Conservation (phyloP, 2,888 invertebrate genomes). For the Metacarcinus magister region DNA sequence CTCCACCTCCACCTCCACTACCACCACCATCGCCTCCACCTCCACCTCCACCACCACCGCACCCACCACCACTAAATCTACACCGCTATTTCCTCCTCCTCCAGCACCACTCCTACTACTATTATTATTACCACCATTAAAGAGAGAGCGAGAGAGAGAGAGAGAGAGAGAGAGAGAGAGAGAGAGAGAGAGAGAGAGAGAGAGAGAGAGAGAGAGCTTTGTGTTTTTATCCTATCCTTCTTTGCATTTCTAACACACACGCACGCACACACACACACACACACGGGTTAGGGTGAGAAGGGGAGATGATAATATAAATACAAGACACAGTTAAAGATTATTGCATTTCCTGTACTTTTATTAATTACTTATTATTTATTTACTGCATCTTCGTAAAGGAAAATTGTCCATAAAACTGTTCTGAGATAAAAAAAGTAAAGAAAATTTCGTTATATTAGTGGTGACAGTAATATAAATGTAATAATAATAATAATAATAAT, state of each 20-base stretch:
- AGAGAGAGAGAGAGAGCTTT: too few relatives aligned
- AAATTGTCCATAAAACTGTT: background rate
- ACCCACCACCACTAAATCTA: too few relatives aligned
- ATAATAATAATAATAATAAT: too few relatives aligned
- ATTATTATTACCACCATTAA: too few relatives aligned
- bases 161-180: conserved; percentile 21
- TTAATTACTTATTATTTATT: background rate
- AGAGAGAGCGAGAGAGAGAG: background rate
- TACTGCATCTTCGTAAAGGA: background rate
- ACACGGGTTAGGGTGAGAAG: background rate
- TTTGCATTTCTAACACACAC: background rate
- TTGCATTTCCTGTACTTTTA: background rate
- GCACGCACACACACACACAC: too few relatives aligned
- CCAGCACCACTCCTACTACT: too few relatives aligned
- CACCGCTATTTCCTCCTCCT: too few relatives aligned
- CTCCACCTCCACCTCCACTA: too few relatives aligned
- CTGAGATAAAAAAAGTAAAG: too few relatives aligned
- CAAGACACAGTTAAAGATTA: background rate
- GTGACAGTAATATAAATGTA: too few relatives aligned
- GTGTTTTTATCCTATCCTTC: background rate
- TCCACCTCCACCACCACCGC: background rate
- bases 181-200: background rate
- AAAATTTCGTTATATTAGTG: too few relatives aligned
- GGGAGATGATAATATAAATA: background rate
- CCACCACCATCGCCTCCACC: too few relatives aligned